Base-by-base conservation (phyloP, 1,140 invertebrate species). In the Sinella curviseta region DNA sequence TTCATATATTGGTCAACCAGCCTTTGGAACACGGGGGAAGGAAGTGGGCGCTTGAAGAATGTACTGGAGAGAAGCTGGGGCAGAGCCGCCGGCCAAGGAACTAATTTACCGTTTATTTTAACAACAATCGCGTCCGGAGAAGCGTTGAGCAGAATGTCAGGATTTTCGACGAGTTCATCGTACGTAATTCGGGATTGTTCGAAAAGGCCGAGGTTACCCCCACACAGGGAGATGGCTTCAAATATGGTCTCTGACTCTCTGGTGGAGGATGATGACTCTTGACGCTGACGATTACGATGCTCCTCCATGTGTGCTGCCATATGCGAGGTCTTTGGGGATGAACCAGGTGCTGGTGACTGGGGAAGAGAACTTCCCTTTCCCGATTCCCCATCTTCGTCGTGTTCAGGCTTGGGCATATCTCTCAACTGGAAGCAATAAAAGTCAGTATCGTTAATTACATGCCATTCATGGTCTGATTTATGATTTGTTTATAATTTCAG, bases 311-410 rank as follows among this genome's bases (percentile, higher is more conserved):
- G 80, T 28, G 33, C 48, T 20, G 67, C 2, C 26, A 83, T 39
- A n/a, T 76, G 74, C 0, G 81, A 77, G 1, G 60, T 31, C 78
- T 78, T 81, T 16, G 83, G 83, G 8, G 80, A 82, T n/a, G 81
- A 82, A 17, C 83, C 83, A 20, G 83, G 83, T 0, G 57, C 77
- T 0, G 97, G 96, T 70, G 95, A 97, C 85, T 97, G 95, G 0
- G 96, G 94, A 76, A 98, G 88, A 33, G 96, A 98, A 14, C 95
- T 93, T 4, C 97, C 97, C 86, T 96, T 96, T 57, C 97, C 97
- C 73, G 95, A 97, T 88, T 99, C 96, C 75, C 92, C 92, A 88
- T 99, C 97, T 86, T 97, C 95, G 86, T 98, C 96, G 79, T 88
- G 86, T 0, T 82, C 74, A 60, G 57, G 74, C 67, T 57, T 75